Conservation (phyloP, 2,888 invertebrate genomes). For the Caradrina kadenii region DNA sequence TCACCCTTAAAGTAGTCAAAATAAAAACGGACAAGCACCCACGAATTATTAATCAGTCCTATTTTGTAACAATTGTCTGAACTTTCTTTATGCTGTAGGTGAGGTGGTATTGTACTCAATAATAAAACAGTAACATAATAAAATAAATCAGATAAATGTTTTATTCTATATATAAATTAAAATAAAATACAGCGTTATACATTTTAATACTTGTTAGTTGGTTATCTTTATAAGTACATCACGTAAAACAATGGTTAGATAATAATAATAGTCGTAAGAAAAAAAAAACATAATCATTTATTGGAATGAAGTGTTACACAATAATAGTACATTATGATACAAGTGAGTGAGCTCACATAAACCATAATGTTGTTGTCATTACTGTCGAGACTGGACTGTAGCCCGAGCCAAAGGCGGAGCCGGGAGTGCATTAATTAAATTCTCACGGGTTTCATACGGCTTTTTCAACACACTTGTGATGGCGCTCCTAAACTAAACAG, state of each 20-base stretch:
- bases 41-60: not conserved
- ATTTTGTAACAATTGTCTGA: not conserved
- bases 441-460: too few relatives aligned
- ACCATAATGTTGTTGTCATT: too few relatives aligned
- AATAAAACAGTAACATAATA: conserved; percentile 48
- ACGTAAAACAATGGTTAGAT: conserved; percentile 33
- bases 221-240: conserved; percentile 8
- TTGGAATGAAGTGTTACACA: conserved; percentile 61
- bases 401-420: too few relatives aligned
- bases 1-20: too few relatives aligned
- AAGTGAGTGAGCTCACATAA: too few relatives aligned
- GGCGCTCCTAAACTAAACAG: too few relatives aligned
- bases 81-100: not conserved
- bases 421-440: too few relatives aligned
- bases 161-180: conserved; percentile 38
- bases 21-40: not conserved
- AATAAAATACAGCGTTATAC: conserved; percentile 21
- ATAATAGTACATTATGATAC: not conserved
- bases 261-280: conserved; percentile 27
- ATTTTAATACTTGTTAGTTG: not conserved
- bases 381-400: too few relatives aligned
- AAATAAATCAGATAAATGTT: conserved; percentile 55
- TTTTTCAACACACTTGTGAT: too few relatives aligned
- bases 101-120: not conserved
- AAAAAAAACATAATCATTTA: conserved; percentile 32